Percentiles rank a stretch among this genome's conserved stretches.
Conservation (phyloP, 2,888 invertebrate species). For the Temnothorax unifasciatus region DNA sequence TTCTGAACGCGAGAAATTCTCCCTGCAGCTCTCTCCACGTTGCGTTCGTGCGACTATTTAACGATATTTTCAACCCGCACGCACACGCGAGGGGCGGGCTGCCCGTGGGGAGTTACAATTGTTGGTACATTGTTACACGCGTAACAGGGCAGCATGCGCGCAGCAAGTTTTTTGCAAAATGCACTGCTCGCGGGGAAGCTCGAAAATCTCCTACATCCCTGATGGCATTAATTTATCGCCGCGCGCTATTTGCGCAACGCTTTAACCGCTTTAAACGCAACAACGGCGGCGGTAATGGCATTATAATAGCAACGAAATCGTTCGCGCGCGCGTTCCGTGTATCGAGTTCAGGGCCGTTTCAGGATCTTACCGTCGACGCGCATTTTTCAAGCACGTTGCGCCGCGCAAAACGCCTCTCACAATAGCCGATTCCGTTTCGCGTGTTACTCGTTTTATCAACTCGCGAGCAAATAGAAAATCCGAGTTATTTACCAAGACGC, state of each 20-base stretch:
- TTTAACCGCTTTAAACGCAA: conserved; percentile 66
- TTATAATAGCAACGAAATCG: conserved; percentile 63
- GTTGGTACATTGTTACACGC: conserved; percentile 71
- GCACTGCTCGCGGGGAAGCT: conserved; percentile 38
- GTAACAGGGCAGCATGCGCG: conserved; percentile 70
- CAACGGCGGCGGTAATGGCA: conserved; percentile 54
- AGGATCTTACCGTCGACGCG: conserved; percentile 18
- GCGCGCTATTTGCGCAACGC: conserved; percentile 55
- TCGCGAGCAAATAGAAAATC: background rate
- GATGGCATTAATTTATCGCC: conserved; percentile 73
- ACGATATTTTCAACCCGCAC: conserved; percentile 14
- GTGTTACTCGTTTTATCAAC: background rate
- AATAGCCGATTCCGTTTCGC: conserved; percentile 20
- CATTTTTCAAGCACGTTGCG: conserved; percentile 12
- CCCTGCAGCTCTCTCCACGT: no score
- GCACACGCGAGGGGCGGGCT: background rate
- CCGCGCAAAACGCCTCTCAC: conserved; percentile 8
- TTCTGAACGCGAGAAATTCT: background rate
- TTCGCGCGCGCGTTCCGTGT: conserved; percentile 47
- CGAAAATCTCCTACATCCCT: conserved; percentile 66
- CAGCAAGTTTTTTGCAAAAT: conserved; percentile 74
- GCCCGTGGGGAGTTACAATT: conserved; percentile 53
- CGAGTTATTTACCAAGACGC: background rate
- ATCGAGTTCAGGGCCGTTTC: conserved; percentile 68
- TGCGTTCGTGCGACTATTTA: conserved; percentile 16